phyloP scores from a whole-genome alignment of 2,797 vertebrate genomes.

The Pitangus sulphuratus region DNA sequence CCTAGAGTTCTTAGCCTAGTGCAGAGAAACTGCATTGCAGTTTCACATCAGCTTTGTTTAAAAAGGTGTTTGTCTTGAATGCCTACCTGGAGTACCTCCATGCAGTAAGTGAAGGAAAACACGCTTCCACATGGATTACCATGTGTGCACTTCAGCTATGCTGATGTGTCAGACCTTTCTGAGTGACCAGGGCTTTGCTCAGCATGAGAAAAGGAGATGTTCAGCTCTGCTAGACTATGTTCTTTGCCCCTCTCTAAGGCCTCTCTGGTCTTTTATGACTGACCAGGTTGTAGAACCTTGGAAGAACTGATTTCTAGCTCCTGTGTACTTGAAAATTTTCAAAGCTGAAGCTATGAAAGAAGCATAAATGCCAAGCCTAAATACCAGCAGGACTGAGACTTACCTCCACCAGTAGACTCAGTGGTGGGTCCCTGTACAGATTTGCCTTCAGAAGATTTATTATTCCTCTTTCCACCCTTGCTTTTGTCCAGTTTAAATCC shows the following conservation, averaged over 20 bases:
- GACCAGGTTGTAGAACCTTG: fast-evolving
- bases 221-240: neutral
- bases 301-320: neutral
- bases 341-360: neutral
- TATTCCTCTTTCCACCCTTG: neutral
- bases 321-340: neutral
- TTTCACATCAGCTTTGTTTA: neutral
- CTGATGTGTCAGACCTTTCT: neutral
- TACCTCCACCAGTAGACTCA: neutral
- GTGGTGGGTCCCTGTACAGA: fast-evolving
- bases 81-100: neutral
- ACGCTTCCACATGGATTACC: neutral
- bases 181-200: neutral
- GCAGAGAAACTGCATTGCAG: neutral
- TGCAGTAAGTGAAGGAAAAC: neutral
- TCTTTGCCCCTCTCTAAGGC: neutral
- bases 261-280: neutral
- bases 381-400: neutral
- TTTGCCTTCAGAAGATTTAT: neutral
- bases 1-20: neutral
- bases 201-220: neutral
- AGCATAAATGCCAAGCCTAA: neutral
- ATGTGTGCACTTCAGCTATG: neutral
- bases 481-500: neutral
- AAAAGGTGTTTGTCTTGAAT: neutral